Conservation (phyloP, 2,888 invertebrate species). For the Tenthredo amoena region DNA sequence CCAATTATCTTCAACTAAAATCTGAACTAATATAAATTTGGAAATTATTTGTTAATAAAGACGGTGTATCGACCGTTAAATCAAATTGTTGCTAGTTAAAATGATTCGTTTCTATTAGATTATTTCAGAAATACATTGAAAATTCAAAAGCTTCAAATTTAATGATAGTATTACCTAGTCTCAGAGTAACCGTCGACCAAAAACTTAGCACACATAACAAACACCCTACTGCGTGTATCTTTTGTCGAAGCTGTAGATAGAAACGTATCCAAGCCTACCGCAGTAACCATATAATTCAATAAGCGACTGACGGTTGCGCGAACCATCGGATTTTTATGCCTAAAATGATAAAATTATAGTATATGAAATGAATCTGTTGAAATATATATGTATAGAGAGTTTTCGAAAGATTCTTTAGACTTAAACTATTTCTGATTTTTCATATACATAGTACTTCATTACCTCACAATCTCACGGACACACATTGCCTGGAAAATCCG, state of each 20-base stretch:
- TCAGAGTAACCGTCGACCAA: constrained; percentile 61
- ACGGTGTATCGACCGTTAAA: not conserved
- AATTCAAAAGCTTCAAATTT: not conserved
- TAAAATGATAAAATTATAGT: constrained; percentile 35
- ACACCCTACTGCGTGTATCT: constrained; percentile 59
- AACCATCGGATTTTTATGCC: constrained; percentile 62
- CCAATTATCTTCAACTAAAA: no score
- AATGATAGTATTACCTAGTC: constrained; percentile 59
- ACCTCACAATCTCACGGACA: no score
- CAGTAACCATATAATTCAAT: constrained; percentile 58
- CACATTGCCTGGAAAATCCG: no score
- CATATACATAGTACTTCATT: no score
- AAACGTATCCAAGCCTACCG: constrained; percentile 58
- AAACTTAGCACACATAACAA: constrained; percentile 60
- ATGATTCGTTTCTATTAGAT: not conserved
- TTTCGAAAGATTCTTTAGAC: not conserved
- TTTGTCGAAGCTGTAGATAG: constrained; percentile 57
- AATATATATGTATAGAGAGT: not conserved
- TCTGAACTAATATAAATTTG: no score
- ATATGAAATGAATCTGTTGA: not conserved
- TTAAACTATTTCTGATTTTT: not conserved
- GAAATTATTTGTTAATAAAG: not conserved
- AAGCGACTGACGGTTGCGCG: constrained; percentile 61
- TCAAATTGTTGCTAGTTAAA: not conserved
- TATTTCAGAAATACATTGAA: not conserved